Evolutionary conservation across 2,888 invertebrate species (phyloP), one percentile per base, ranked within the genome.

Genomic region (Calephelis perditalis): DNA sequence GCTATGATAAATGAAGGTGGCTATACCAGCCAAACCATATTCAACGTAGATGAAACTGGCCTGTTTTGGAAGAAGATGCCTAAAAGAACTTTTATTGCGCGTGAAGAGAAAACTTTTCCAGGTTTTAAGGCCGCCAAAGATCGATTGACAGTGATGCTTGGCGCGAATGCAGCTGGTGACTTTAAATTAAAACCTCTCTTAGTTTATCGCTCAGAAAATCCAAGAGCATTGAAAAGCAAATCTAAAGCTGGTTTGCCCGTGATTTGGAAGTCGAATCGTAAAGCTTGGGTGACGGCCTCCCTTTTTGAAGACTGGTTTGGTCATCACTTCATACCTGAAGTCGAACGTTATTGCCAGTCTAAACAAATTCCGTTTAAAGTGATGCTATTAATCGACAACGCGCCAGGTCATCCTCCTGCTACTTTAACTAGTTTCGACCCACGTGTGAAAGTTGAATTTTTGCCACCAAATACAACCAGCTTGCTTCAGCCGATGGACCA

Each of bases 61-160:
- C 60, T 65, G 5, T 65, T 63, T 59, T 67, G 67, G 65, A 64
- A 65, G 49, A 62, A 59, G 40, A 58, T 15, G 15, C 15, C 15
- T 15, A 15, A 15, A 15, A 15, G 15, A 15, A 15, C 15, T 15
- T 15, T 15, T 63, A 64, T 63, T 44, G 37, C 59, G 45, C 55
- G 46, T 37, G 64, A 64, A 62, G 63, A 57, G 45, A 45, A 45
- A 45, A 57, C 60, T 15, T 63, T 65, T 57, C 66, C 67, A 63
- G 66, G 70, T 49, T 71, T 67, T 63, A 71, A 71, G 61, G 67
- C 64, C 49, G 66, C 68, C 36, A 70, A 71, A 63, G 65, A 70
- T 62, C 63, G 70, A 45, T 64, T 71, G 12, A 71, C 72, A 57
- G 63, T 73, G 64, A 60, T 69, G 12, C 59, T 72, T 54, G 65